These are phyloP conservation scores for Amazonetta brasiliensis DNA, from an alignment of 2,797 vertebrate species.

Conservation along the genomic window DNA sequence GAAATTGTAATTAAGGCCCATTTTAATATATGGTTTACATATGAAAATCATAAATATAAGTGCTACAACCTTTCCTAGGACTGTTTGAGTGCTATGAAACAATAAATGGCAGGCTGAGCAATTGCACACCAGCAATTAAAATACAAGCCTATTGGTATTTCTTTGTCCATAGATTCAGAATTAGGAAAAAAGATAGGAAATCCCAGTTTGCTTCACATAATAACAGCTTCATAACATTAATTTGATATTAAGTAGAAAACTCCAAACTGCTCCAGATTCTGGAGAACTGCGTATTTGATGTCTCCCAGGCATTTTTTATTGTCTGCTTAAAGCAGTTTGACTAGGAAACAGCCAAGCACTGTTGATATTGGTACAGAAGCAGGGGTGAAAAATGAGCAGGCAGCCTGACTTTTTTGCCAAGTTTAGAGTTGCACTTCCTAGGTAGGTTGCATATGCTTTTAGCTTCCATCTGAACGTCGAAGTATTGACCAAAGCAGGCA, in stretches of 20 bases:
- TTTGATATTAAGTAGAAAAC: background rate
- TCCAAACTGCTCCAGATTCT: background rate
- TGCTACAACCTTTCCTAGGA: background rate
- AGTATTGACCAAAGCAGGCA: background rate
- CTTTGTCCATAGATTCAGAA: background rate
- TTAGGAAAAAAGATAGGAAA: background rate
- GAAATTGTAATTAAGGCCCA: conserved; percentile 1
- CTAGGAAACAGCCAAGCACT: background rate
- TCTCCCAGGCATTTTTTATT: background rate
- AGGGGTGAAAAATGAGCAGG: background rate
- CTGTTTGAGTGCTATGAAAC: background rate
- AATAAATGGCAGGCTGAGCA: background rate
- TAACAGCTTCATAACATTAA: background rate
- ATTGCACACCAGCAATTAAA: background rate
- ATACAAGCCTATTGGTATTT: background rate
- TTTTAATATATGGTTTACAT: conserved; percentile 11
- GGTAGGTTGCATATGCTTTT: background rate
- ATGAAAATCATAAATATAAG: conserved; percentile 1
- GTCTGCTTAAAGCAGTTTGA: background rate
- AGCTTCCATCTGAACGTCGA: background rate
- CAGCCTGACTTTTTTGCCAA: background rate
- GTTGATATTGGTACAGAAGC: background rate
- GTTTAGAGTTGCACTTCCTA: background rate
- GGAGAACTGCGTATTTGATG: background rate
- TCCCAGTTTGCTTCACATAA: background rate